phyloP scores from a whole-genome alignment of 1,140 invertebrate genomes.

The Pinna nobilis region DNA sequence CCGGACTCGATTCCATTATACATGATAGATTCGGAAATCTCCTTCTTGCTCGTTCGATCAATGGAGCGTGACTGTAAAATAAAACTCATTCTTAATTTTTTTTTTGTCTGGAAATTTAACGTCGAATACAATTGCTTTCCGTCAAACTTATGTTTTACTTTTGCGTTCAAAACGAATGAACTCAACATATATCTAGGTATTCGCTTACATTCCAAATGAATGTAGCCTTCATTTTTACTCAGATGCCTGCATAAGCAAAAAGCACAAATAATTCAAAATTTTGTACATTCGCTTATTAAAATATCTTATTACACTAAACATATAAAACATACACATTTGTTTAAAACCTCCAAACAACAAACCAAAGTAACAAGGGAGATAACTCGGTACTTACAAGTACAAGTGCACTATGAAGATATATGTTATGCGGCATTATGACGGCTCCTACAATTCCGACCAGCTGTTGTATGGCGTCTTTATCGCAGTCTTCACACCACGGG shows the following conservation, averaged over 20 bases:
- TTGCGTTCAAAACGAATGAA: too few species aligned
- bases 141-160: too few species aligned
- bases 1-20: conserved; percentile 22
- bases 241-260: too few species aligned
- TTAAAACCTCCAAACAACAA: too few species aligned
- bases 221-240: too few species aligned
- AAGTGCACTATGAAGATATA: conserved; percentile 93
- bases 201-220: too few species aligned
- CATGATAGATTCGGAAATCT: not conserved
- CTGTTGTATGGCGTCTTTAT: conserved; percentile 82
- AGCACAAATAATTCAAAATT: not conserved
- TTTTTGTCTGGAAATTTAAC: too few species aligned
- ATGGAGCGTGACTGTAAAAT: conserved; percentile 14
- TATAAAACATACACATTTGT: too few species aligned
- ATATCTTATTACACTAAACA: too few species aligned
- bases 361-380: not conserved
- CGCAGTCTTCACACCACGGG: conserved; percentile 87
- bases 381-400: conserved; percentile 82
- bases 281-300: not conserved
- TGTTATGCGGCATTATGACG: conserved; percentile 96
- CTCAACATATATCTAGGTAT: too few species aligned
- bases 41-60: conserved; percentile 8
- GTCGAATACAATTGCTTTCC: too few species aligned
- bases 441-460: conserved; percentile 92
- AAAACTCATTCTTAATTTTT: not conserved